Conservation (phyloP, 2,888 invertebrate genomes). For the Lepidocyrtinus sp. region DNA sequence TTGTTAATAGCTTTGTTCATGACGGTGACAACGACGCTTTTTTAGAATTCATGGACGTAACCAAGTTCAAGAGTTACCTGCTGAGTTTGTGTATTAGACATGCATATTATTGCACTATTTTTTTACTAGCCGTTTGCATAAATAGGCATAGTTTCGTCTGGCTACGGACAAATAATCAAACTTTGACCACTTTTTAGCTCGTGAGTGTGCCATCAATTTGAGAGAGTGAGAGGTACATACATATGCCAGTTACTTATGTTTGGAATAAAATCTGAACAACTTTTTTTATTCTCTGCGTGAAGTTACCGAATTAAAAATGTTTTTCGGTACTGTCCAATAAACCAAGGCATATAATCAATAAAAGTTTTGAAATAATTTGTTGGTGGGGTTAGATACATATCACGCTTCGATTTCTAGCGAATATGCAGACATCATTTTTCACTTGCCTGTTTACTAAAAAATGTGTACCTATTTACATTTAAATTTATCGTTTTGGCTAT, state of each 20-base stretch:
- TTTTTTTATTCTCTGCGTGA: neutral
- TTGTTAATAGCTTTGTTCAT: constrained; percentile 32
- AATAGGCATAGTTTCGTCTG: neutral
- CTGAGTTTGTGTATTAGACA: constrained; percentile 7
- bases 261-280: neutral
- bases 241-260: neutral
- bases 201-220: neutral
- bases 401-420: neutral
- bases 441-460: neutral
- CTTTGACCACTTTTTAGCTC: neutral
- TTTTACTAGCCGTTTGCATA: neutral
- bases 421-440: neutral
- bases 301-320: neutral
- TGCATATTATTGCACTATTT: neutral
- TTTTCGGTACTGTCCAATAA: neutral
- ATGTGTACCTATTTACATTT: neutral
- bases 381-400: no score
- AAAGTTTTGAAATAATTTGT: neutral
- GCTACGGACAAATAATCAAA: neutral
- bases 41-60: constrained; percentile 8
- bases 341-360: neutral
- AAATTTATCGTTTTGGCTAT: neutral
- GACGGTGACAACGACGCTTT: neutral
- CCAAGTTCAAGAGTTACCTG: constrained; percentile 32
- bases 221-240: neutral